Conservation (phyloP, 2,797 vertebrate genomes). For the Xenopus petersii region DNA sequence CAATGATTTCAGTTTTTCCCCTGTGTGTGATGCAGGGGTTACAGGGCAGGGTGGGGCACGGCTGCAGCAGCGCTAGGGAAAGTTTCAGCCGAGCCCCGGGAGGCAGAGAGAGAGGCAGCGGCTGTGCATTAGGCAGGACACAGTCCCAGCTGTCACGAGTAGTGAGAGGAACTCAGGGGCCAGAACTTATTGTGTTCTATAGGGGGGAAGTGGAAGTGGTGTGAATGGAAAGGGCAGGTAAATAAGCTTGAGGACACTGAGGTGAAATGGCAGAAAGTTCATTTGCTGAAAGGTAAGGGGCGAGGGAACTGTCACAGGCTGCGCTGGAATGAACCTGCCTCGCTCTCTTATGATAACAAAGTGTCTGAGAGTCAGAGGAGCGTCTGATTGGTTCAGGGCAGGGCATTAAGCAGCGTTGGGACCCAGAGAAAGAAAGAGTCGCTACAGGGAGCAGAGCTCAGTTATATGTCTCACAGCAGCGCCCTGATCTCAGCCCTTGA, state of each 20-base stretch:
- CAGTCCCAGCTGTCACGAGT: slow-evolving; percentile 4
- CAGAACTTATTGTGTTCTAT: too few species aligned
- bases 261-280: neutral
- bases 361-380: neutral
- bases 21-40: slow-evolving; percentile 10
- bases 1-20: neutral
- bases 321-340: slow-evolving; percentile 7
- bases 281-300: too few species aligned
- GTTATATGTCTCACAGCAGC: neutral
- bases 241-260: neutral
- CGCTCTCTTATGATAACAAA: too few species aligned
- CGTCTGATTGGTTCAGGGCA: neutral
- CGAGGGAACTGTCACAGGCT: too few species aligned
- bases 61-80: slow-evolving; percentile 6
- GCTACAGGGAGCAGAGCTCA: neutral
- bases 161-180: neutral
- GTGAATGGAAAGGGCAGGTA: too few species aligned
- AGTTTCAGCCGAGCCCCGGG: slow-evolving; percentile 14
- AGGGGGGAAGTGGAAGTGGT: too few species aligned
- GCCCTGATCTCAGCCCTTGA: slow-evolving; percentile 3
- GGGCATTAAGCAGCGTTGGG: neutral
- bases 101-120: neutral
- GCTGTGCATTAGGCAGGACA: neutral
- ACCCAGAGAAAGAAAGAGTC: neutral
- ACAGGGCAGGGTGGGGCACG: slow-evolving; percentile 17